phyloP scores from a whole-genome alignment of 2,113 vertebrate species.

The Saccopteryx bilineata region DNA sequence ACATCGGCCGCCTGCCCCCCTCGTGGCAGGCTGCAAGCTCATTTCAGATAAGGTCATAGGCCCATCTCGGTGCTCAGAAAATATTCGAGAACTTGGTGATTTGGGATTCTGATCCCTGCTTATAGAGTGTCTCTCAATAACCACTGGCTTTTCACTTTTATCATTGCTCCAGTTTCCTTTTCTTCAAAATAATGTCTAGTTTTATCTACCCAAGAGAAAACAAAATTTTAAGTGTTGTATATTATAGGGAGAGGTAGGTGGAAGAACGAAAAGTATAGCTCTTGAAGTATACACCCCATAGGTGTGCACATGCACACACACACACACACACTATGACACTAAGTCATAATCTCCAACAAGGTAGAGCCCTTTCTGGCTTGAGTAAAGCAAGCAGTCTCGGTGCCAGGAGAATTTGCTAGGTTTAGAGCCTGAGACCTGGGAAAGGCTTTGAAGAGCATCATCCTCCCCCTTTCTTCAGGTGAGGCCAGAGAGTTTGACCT shows the following conservation, averaged over 20 bases:
- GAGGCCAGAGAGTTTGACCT: background rate
- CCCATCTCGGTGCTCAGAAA: background rate
- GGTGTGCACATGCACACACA: accelerated
- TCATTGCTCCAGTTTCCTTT: background rate
- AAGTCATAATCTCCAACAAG: background rate
- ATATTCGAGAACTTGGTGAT: background rate
- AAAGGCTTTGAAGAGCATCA: background rate
- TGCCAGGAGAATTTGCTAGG: background rate
- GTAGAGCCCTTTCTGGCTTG: background rate
- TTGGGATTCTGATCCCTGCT: background rate
- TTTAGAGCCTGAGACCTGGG: background rate
- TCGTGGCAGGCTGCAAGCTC: background rate
- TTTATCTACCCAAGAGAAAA: background rate
- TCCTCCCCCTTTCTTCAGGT: background rate
- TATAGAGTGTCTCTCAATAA: background rate
- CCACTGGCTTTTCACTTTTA: background rate
- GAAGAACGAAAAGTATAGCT: background rate
- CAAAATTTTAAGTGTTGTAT: background rate
- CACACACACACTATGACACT: too few species aligned
- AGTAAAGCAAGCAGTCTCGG: background rate
- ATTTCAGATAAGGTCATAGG: background rate
- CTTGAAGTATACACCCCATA: background rate
- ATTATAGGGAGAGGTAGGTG: background rate
- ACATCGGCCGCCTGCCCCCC: background rate
- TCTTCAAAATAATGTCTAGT: background rate